Conservation (phyloP, 2,113 vertebrate species). For the Kryptolebias marmoratus region DNA sequence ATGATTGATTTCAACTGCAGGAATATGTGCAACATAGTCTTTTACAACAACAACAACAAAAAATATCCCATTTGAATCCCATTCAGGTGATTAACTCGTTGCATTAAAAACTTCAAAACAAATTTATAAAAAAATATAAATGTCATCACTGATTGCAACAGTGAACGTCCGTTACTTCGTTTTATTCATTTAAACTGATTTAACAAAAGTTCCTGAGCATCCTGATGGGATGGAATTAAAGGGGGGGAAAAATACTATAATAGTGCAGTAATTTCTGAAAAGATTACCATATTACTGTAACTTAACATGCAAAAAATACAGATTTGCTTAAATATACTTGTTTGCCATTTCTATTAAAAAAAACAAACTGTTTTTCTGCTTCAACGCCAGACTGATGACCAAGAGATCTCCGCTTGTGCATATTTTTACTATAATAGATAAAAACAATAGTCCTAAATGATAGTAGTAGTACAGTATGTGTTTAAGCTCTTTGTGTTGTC, state of each 20-base stretch:
- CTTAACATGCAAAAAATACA: slow-evolving; percentile 22
- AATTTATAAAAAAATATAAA: not conserved
- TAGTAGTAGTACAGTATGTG: too few species aligned
- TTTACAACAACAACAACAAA: not conserved
- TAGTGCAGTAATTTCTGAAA: slow-evolving; percentile 40
- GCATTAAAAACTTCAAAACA: slow-evolving; percentile 13
- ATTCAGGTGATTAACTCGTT: slow-evolving; percentile 24
- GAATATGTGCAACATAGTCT: slow-evolving; percentile 40
- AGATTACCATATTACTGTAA: slow-evolving; percentile 42
- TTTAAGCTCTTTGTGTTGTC: too few species aligned
- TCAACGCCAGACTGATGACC: not conserved
- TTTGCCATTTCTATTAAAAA: not conserved
- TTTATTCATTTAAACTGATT: slow-evolving; percentile 23
- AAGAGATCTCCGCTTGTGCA: not conserved
- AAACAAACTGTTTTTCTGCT: not conserved
- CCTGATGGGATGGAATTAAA: slow-evolving; percentile 18
- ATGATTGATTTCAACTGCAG: slow-evolving; percentile 29
- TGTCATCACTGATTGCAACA: slow-evolving; percentile 20
- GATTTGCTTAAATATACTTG: slow-evolving; percentile 44
- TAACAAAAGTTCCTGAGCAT: slow-evolving; percentile 55
- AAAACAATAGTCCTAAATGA: too few species aligned
- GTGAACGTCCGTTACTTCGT: slow-evolving; percentile 22
- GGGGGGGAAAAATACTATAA: not conserved
- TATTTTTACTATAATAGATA: too few species aligned
- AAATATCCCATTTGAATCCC: slow-evolving; percentile 30